phyloP scores from a whole-genome alignment of 1,140 invertebrate species.

The Trichogramma pretiosum region DNA sequence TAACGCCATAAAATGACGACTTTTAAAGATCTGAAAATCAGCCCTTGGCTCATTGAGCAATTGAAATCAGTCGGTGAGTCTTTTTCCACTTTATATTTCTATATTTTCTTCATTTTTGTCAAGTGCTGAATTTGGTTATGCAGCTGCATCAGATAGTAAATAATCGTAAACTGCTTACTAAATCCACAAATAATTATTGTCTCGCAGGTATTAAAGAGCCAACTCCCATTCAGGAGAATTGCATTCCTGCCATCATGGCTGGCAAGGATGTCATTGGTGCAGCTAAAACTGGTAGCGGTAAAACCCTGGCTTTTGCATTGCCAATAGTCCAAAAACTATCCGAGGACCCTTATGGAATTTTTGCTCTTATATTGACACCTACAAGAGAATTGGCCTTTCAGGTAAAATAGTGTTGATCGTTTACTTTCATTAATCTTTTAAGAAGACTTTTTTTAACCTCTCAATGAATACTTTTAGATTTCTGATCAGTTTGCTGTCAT shows the following conservation, averaged over 20 bases:
- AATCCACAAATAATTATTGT: conserved; percentile 9
- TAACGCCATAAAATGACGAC: conserved; percentile 21
- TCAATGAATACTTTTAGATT: conserved; percentile 53
- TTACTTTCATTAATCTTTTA: neutral
- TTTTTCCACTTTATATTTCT: neutral
- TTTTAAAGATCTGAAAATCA: conserved; percentile 36
- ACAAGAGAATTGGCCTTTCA: conserved; percentile 91
- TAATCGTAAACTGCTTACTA: conserved; percentile 5
- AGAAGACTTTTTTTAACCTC: neutral
- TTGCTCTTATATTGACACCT: conserved; percentile 89
- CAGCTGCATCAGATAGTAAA: neutral
- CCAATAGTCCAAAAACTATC: conserved; percentile 88
- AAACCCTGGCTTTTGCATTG: conserved; percentile 93
- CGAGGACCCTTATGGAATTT: conserved; percentile 89
- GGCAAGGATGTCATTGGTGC: conserved; percentile 88
- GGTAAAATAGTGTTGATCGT: conserved; percentile 29
- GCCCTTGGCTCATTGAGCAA: conserved; percentile 37
- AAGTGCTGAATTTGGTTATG: neutral
- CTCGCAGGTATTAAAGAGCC: conserved; percentile 49
- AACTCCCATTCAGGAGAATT: conserved; percentile 77
- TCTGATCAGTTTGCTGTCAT: conserved; percentile 86
- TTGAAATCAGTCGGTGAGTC: conserved; percentile 36
- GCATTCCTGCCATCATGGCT: conserved; percentile 70
- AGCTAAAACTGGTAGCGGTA: conserved; percentile 95
- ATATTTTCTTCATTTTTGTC: neutral